Evolutionary conservation across 2,888 invertebrate species (phyloP), one percentile per base, ranked within the genome.

Genomic region (Mallateleia sp.): DNA sequence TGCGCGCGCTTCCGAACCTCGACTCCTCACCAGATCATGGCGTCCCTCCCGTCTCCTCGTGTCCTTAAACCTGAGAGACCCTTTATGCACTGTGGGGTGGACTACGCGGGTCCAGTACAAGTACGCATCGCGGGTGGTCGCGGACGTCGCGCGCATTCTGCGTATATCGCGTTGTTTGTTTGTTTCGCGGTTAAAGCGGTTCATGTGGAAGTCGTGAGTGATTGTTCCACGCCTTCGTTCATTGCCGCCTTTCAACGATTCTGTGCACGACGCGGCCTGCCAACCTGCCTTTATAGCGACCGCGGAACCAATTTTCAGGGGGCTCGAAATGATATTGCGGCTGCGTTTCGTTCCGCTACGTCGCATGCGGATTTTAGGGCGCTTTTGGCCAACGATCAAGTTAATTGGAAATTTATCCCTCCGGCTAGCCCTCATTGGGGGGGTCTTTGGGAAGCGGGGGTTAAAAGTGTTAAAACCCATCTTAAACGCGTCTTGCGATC

Each of bases 241-340:
- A 24, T 88, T 2, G 85, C 84, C 0, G 79, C 82, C 0, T 85
- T 85, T 11, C 42, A 56, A 6, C 80, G 85, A 2, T 89, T 88
- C 24, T 22, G 25, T 0, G 11, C 88, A 0, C 75, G 87, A 0
- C 81, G 85, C 0, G 88, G 87, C 0, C 24, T 91, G 84, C 78
- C 72, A 0, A 11, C 24, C 0, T 11, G 15, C 5, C 22, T 88
- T 0, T 54, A 71, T 20, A 84, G 84, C 24, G 88, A 86, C 20
- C 45, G 64, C 50, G 89, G 88, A 0, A 84, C 82, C 0, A 89
- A 25, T 0, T 89, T 89, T 28, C 74, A 42, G 32, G 62, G 52
- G 42, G 52, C 66, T 2, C 25, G 52, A 5, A 22, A 22, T 5
- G 74, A 72, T 9, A 25, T 80, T 4, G 32, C 54, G 15, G 9